Conservation (phyloP, 2,888 invertebrate genomes). For the Calephelis perditalis region DNA sequence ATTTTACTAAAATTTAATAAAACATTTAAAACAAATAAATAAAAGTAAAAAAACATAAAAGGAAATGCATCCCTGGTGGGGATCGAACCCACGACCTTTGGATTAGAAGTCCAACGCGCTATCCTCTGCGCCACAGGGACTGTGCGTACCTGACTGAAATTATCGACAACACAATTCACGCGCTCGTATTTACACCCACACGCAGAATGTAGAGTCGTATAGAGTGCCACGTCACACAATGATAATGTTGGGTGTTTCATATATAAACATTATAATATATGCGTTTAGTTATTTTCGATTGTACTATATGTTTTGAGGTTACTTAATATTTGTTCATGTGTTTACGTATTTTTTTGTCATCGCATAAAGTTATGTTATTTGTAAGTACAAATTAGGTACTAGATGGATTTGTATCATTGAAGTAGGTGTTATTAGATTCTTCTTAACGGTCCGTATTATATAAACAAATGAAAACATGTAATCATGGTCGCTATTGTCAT, state of each 20-base stretch:
- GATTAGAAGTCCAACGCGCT: slow-evolving; percentile 93
- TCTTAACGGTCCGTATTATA: too few relatives aligned
- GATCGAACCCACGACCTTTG: slow-evolving; percentile 93
- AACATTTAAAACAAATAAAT: slow-evolving; percentile 25
- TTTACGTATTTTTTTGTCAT: too few relatives aligned
- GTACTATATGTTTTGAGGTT: too few relatives aligned
- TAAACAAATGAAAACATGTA: too few relatives aligned
- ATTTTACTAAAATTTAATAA: slow-evolving; percentile 16
- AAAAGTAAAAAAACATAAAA: slow-evolving; percentile 22
- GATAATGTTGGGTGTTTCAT: not conserved
- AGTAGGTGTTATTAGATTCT: too few relatives aligned
- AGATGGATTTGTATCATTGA: too few relatives aligned
- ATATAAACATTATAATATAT: too few relatives aligned
- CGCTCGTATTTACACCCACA: not conserved
- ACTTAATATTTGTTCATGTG: too few relatives aligned
- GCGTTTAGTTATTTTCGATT: too few relatives aligned
- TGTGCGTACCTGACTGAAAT: slow-evolving; percentile 36
- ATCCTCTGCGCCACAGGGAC: slow-evolving; percentile 92
- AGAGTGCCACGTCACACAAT: not conserved
- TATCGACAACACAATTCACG: slow-evolving; percentile 19
- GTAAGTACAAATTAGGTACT: too few relatives aligned
- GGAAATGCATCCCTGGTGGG: slow-evolving; percentile 83
- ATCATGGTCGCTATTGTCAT: too few relatives aligned
- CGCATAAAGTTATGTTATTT: too few relatives aligned
- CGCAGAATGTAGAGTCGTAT: not conserved